phyloP scores from a whole-genome alignment of 2,113 vertebrate genomes.

The Pomatorhinus ruficollis region DNA sequence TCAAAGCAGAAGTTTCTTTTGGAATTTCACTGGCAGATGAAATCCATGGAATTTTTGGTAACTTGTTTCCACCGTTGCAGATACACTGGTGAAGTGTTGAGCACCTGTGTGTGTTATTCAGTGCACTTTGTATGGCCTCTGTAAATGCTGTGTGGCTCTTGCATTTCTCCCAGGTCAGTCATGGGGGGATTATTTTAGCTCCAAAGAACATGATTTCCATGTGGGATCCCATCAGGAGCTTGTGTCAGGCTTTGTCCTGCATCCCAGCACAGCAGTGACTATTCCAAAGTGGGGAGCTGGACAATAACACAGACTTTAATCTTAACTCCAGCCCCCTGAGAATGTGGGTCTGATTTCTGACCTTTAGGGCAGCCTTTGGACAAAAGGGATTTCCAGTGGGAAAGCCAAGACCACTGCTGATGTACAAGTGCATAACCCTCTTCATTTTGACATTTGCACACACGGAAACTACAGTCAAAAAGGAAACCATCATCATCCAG shows the following conservation, averaged over 20 bases:
- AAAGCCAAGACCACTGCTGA: not conserved
- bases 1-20: not conserved
- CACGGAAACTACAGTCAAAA: not conserved
- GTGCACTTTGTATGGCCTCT: not conserved
- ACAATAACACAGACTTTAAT: not conserved
- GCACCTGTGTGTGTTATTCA: rapidly evolving
- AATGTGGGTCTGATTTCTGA: not conserved
- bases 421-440: not conserved
- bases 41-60: rapidly evolving
- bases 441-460: not conserved
- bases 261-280: not conserved
- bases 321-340: not conserved
- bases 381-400: not conserved
- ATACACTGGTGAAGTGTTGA: not conserved
- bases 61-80: rapidly evolving
- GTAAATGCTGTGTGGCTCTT: not conserved
- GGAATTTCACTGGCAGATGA: not conserved
- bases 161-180: not conserved
- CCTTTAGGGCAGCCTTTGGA: not conserved
- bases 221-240: not conserved
- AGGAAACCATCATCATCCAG: rapidly evolving
- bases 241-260: not conserved
- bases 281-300: not conserved
- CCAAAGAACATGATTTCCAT: not conserved
- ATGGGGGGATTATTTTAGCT: not conserved